Evolutionary conservation across 2,113 vertebrate species (phyloP).

Genomic region (Pavo muticus): DNA sequence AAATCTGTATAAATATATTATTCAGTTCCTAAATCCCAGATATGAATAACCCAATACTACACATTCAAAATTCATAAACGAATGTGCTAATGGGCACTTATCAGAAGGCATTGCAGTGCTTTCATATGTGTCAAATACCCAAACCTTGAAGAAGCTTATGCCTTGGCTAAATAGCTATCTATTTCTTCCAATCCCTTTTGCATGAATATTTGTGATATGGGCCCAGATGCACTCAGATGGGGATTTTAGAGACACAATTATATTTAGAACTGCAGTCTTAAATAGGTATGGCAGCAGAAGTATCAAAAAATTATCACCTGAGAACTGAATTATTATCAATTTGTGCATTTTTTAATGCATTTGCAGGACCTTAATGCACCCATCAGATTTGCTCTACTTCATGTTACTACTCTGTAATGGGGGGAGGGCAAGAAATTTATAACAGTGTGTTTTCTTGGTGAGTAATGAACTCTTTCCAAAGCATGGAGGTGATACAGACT

Average conservation of each 20-base stretch:
- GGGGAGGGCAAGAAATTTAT: not conserved
- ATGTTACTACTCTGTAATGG: not conserved
- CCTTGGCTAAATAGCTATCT: not conserved
- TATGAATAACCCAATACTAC: not conserved
- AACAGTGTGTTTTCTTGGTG: not conserved
- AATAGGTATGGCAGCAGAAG: not conserved
- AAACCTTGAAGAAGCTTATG: not conserved
- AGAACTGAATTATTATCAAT: not conserved
- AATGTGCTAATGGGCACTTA: not conserved
- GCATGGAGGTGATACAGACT: not conserved
- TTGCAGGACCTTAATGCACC: not conserved
- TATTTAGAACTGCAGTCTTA: not conserved
- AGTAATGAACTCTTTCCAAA: not conserved
- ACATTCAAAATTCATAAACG: not conserved
- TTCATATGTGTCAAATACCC: not conserved
- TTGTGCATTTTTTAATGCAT: not conserved
- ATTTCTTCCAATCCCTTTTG: not conserved
- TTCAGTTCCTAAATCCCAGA: not conserved
- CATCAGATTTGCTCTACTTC: not conserved
- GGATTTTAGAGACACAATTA: not conserved
- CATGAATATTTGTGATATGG: not conserved
- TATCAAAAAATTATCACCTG: not conserved
- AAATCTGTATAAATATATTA: not conserved
- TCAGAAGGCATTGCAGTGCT: not conserved
- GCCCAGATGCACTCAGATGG: rapidly evolving